These are phyloP conservation scores for Mirza zaza DNA, from an alignment of 2,113 vertebrate genomes.

Conservation along the genomic window DNA sequence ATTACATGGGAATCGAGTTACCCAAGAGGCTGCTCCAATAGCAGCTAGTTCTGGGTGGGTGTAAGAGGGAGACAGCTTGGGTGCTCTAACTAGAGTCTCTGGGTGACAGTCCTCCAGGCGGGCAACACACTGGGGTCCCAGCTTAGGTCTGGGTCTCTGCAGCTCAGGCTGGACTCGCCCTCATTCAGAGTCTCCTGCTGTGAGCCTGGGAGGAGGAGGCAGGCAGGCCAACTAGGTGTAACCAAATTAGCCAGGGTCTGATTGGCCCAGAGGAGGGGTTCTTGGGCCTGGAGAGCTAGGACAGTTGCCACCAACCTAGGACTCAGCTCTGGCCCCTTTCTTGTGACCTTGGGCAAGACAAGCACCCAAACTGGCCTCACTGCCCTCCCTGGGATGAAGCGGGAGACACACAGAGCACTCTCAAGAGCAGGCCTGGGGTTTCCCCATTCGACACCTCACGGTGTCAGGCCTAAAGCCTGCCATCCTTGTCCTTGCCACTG, in stretches of 20 bases:
- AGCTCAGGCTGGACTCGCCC: not conserved
- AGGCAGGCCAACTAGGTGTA: accelerated
- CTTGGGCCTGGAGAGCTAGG: not conserved
- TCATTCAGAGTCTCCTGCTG: accelerated
- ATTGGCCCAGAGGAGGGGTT: accelerated
- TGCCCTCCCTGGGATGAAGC: not conserved
- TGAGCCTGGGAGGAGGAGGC: not conserved
- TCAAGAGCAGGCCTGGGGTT: too few relatives aligned
- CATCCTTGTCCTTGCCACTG: accelerated
- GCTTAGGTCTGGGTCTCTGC: accelerated
- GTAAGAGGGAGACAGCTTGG: not conserved
- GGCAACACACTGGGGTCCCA: not conserved
- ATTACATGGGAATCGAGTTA: not conserved
- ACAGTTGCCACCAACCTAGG: accelerated
- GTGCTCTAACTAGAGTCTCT: not conserved
- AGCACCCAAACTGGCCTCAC: not conserved
- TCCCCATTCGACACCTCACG: accelerated
- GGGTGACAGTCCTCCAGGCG: too few relatives aligned
- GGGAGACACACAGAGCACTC: not conserved
- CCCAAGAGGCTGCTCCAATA: not conserved
- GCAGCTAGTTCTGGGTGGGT: not conserved
- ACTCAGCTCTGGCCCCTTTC: not conserved
- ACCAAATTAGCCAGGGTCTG: accelerated
- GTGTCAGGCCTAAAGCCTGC: accelerated
- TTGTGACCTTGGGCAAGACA: not conserved